A percentile compares a stretch with the other conserved stretches of the same genome.
Evolutionary conservation across 1,140 invertebrate species (phyloP).

Genomic region (Pomacea maculata): DNA sequence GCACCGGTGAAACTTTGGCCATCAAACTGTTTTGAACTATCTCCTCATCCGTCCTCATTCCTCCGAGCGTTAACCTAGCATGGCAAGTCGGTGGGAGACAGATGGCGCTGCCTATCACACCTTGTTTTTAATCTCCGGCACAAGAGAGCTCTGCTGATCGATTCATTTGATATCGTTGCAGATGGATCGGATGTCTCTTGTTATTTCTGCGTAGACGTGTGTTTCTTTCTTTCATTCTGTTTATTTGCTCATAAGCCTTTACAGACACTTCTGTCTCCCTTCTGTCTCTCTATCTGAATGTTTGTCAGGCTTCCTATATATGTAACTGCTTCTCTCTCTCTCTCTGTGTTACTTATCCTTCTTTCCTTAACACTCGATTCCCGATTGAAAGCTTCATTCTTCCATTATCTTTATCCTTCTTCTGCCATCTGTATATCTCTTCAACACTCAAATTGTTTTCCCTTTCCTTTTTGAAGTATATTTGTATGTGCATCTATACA

Average conservation of each 20-base stretch:
- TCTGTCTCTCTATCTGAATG: background rate
- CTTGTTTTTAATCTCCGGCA: background rate
- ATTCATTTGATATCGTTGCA: background rate
- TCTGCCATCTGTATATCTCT: background rate
- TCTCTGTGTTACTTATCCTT: background rate
- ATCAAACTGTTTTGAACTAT: background rate
- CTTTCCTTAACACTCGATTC: background rate
- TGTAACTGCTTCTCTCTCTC: background rate
- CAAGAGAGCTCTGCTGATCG: background rate
- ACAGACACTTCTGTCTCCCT: background rate
- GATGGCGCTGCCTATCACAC: background rate
- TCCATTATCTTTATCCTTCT: slow-evolving; percentile 1
- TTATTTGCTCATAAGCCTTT: background rate
- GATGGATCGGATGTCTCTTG: background rate
- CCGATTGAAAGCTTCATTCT: background rate
- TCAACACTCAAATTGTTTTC: background rate
- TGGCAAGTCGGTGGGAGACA: background rate
- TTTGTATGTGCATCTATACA: background rate
- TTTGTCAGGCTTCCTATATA: background rate
- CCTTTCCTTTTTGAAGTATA: no score
- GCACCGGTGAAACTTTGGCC: background rate
- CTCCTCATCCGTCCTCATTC: background rate
- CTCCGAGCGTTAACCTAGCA: background rate
- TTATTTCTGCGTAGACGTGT: background rate
- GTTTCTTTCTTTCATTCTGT: background rate